phyloP scores from a whole-genome alignment of 2,113 vertebrate species.

The Cettia cetti region DNA sequence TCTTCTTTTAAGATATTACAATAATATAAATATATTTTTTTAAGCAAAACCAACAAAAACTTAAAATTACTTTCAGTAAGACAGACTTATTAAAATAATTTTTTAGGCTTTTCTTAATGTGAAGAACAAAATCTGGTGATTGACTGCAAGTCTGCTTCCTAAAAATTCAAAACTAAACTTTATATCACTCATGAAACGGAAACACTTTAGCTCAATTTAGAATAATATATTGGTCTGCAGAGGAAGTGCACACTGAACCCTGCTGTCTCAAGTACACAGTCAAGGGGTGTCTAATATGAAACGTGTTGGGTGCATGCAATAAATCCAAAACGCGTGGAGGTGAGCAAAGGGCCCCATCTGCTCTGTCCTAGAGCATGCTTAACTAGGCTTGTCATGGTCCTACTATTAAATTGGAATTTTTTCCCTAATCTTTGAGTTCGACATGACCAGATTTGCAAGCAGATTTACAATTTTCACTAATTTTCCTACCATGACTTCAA shows the following conservation, averaged over 20 bases:
- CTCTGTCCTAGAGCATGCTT: slow-evolving; percentile 65
- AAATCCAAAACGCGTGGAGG: slow-evolving; percentile 65
- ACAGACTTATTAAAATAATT: not conserved
- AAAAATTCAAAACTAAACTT: slow-evolving; percentile 68
- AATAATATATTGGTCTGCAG: slow-evolving; percentile 76
- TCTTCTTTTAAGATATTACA: not conserved
- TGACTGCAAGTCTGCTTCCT: not conserved
- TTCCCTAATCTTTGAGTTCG: slow-evolving; percentile 69
- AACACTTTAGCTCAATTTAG: slow-evolving; percentile 78
- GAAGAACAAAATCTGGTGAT: not conserved
- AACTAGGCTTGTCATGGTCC: slow-evolving; percentile 71
- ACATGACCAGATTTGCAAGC: slow-evolving; percentile 72
- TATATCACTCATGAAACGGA: slow-evolving; percentile 63
- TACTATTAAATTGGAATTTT: slow-evolving; percentile 72
- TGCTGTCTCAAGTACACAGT: slow-evolving; percentile 69
- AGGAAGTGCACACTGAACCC: slow-evolving; percentile 70
- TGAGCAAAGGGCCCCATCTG: slow-evolving; percentile 59
- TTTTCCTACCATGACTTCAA: slow-evolving; percentile 76
- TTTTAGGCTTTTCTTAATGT: not conserved
- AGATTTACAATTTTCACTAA: slow-evolving; percentile 78
- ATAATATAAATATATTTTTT: not conserved
- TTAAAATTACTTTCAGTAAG: not conserved
- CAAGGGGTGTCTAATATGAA: slow-evolving; percentile 73
- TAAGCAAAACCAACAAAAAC: not conserved
- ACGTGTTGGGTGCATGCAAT: slow-evolving; percentile 65